Conservation (phyloP, 2,113 vertebrate genomes). For the Cephalopterus ornatus region DNA sequence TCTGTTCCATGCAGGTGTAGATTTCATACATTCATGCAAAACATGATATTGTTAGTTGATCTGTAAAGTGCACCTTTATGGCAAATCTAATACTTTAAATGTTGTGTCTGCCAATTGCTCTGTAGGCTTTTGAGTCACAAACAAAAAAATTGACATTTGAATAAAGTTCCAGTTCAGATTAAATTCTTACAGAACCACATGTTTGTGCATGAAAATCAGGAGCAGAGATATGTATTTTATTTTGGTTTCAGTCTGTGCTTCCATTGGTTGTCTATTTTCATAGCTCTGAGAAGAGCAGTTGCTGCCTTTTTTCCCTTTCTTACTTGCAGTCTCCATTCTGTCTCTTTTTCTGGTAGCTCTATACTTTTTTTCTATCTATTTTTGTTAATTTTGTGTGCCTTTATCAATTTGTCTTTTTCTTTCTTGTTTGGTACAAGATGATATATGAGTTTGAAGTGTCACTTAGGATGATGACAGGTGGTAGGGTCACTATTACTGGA, state of each 20-base stretch:
- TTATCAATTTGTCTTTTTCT: not conserved
- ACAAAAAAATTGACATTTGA: not conserved
- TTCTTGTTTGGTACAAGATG: not conserved
- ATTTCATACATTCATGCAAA: not conserved
- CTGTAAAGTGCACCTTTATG: not conserved
- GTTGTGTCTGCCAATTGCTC: not conserved
- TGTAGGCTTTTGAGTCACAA: not conserved
- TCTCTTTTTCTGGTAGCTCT: not conserved
- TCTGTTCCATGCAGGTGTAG: not conserved
- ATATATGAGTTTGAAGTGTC: not conserved
- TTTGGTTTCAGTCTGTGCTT: slow-evolving; percentile 23
- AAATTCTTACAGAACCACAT: not conserved
- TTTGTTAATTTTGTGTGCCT: not conserved
- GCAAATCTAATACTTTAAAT: not conserved
- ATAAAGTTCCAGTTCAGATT: not conserved
- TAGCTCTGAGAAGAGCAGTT: not conserved
- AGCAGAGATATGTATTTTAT: not conserved
- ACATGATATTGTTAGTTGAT: not conserved
- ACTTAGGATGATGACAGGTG: not conserved
- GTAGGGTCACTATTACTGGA: not conserved
- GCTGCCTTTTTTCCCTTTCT: not conserved
- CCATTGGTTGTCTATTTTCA: slow-evolving; percentile 15
- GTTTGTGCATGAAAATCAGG: not conserved
- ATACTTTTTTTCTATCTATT: not conserved
- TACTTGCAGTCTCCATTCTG: not conserved